These are phyloP conservation scores for Theocolax elegans DNA, from an alignment of 1,140 invertebrate species.

Conservation along the genomic window DNA sequence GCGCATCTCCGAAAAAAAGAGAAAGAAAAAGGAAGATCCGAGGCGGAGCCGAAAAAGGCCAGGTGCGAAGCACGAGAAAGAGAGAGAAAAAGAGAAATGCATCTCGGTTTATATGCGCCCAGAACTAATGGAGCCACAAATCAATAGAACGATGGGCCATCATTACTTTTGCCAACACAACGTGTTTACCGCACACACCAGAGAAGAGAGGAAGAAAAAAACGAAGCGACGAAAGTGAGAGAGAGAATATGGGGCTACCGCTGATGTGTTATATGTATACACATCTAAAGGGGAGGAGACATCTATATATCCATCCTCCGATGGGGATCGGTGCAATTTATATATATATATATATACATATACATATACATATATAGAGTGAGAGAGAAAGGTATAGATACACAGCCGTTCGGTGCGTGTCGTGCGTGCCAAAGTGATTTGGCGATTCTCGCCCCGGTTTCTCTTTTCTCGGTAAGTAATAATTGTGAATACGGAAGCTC, in stretches of 20 bases:
- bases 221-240: conserved; percentile 42
- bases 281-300: conserved; percentile 23
- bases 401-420: conserved; percentile 55
- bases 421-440: conserved; percentile 58
- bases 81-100: not conserved
- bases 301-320: conserved; percentile 21
- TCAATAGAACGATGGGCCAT: conserved; percentile 64
- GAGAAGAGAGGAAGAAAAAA: conserved; percentile 25
- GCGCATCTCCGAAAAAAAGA: conserved; percentile 17
- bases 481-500: not conserved
- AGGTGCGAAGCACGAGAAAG: conserved; percentile 56
- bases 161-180: conserved; percentile 64
- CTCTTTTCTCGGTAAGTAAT: no score
- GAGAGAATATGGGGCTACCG: conserved; percentile 42
- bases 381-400: no score
- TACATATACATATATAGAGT: no score
- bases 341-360: no score
- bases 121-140: conserved; percentile 67
- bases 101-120: conserved; percentile 43
- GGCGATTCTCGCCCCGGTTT: conserved; percentile 42
- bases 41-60: conserved; percentile 43
- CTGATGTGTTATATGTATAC: conserved; percentile 13
- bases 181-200: conserved; percentile 64
- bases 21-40: conserved; percentile 10
- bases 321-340: conserved; percentile 7